These are phyloP conservation scores for Wasmannia auropunctata DNA, from an alignment of 1,140 invertebrate species.

Conservation along the genomic window DNA sequence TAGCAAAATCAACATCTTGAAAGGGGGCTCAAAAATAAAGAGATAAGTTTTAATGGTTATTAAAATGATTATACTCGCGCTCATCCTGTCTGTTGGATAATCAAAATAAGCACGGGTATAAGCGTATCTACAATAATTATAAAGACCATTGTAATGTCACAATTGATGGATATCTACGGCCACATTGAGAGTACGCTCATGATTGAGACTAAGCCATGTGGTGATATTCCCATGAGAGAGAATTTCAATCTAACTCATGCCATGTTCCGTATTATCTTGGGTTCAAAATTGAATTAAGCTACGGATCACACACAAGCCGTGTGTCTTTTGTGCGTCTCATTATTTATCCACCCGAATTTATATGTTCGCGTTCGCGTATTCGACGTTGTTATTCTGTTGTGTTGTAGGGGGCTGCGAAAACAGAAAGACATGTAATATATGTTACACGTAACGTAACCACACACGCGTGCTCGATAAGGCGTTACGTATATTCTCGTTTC, in stretches of 20 bases:
- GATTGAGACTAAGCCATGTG: conserved; percentile 34
- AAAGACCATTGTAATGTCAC: conserved; percentile 8
- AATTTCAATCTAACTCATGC: conserved; percentile 31
- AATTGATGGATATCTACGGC: conserved; percentile 26
- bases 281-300: conserved; percentile 39
- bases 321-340: conserved; percentile 9
- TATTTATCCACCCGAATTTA: neutral
- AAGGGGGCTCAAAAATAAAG: neutral
- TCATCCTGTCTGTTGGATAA: neutral
- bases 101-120: conserved; percentile 6
- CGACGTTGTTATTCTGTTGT: neutral
- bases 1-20: neutral
- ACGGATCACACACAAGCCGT: neutral
- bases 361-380: neutral
- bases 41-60: conserved; percentile 34
- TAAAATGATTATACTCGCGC: neutral
- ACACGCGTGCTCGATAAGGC: neutral
- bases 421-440: neutral
- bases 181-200: conserved; percentile 8
- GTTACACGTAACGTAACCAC: neutral
- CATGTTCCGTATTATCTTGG: conserved; percentile 27
- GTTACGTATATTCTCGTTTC: neutral
- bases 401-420: neutral
- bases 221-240: conserved; percentile 37
- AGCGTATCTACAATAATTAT: conserved; percentile 5